Conservation (phyloP, 2,888 invertebrate genomes). For the Microplitis manilae region DNA sequence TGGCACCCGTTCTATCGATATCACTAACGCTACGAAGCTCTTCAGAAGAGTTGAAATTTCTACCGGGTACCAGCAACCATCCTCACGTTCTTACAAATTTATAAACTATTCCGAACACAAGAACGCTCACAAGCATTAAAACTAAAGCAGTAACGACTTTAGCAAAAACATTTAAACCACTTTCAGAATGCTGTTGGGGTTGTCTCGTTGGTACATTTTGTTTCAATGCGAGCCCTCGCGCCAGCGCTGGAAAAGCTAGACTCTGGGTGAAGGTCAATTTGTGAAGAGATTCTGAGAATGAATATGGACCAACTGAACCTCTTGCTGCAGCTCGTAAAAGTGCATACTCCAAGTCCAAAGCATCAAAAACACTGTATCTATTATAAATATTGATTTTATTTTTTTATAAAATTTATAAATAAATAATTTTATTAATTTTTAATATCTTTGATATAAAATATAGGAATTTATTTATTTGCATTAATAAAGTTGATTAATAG, state of each 20-base stretch:
- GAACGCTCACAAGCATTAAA: slow-evolving; percentile 79
- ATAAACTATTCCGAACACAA: slow-evolving; percentile 82
- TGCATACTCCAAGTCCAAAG: slow-evolving; percentile 81
- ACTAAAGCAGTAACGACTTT: slow-evolving; percentile 81
- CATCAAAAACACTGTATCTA: slow-evolving; percentile 80
- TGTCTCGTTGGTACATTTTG: slow-evolving; percentile 74
- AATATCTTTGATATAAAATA: no score
- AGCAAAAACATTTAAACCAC: slow-evolving; percentile 80
- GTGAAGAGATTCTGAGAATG: slow-evolving; percentile 80
- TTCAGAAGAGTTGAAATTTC: slow-evolving; percentile 51
- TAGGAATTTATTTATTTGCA: no score
- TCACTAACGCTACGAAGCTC: slow-evolving; percentile 48
- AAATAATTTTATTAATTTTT: no score
- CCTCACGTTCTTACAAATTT: slow-evolving; percentile 85
- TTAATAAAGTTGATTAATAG: no score
- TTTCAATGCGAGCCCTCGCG: slow-evolving; percentile 79
- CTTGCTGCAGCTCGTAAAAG: slow-evolving; percentile 79
- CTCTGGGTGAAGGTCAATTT: slow-evolving; percentile 84
- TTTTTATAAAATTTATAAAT: neutral
- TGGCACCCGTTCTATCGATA: slow-evolving; percentile 51
- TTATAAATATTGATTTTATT: neutral
- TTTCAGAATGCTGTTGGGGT: slow-evolving; percentile 77
- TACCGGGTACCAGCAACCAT: slow-evolving; percentile 79
- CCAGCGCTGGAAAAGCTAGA: slow-evolving; percentile 81
- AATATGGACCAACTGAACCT: slow-evolving; percentile 82